Conservation (phyloP, 92 coral and sea anemone genomes). For the Galaxea fascicularis region DNA sequence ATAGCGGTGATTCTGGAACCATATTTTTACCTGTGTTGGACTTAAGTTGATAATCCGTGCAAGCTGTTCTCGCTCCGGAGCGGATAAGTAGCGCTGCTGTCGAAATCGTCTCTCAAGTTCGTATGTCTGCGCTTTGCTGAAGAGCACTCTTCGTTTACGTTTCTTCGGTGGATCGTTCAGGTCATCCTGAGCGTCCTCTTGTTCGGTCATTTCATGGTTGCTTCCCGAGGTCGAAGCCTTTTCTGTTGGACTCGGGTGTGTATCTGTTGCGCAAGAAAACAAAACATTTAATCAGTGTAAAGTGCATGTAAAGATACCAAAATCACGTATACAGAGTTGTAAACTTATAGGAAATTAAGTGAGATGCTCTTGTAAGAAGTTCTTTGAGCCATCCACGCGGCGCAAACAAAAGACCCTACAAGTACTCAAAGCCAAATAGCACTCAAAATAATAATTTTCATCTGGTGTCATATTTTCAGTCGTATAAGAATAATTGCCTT, state of each 20-base stretch:
- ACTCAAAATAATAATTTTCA: constrained; percentile 19
- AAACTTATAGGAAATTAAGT: constrained; percentile 31
- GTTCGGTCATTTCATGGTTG: constrained; percentile 64
- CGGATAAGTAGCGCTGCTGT: constrained; percentile 96
- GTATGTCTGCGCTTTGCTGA: constrained; percentile 97
- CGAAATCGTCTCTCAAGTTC: constrained; percentile 98
- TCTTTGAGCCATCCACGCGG: constrained; percentile 26
- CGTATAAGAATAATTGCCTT: constrained; percentile 18
- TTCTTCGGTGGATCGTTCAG: constrained; percentile 86
- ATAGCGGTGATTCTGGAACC: constrained; percentile 99
- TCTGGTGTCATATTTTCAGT: constrained; percentile 9
- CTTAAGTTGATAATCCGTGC: constrained; percentile 95
- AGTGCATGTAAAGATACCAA: constrained; percentile 28
- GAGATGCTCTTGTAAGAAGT: constrained; percentile 26
- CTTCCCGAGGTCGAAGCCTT: constrained; percentile 70
- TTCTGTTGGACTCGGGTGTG: constrained; percentile 63
- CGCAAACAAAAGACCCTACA: constrained; percentile 14
- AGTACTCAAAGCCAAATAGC: constrained; percentile 20
- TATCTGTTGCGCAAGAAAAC: constrained; percentile 57
- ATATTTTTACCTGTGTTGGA: constrained; percentile 98
- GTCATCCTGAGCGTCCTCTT: constrained; percentile 79
- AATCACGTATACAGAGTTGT: constrained; percentile 15
- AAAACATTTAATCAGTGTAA: constrained; percentile 26
- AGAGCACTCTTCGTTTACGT: constrained; percentile 97
- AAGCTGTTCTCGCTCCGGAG: constrained; percentile 98